Percentiles rank a stretch among this genome's conserved stretches.
Conservation (phyloP, 2,113 vertebrate genomes). For the Puma concolor region DNA sequence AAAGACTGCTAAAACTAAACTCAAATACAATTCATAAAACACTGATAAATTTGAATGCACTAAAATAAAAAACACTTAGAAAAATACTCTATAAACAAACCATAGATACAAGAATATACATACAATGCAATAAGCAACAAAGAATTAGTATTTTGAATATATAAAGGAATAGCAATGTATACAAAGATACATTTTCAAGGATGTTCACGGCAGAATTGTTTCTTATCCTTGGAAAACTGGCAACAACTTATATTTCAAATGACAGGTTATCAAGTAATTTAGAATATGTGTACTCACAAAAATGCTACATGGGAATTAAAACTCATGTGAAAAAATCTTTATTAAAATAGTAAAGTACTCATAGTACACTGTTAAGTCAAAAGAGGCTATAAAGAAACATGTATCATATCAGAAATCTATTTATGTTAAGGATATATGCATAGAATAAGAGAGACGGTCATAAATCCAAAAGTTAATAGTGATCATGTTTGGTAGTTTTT, state of each 20-base stretch:
- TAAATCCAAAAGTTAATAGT: background rate
- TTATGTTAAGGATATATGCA: background rate
- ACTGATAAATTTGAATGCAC: background rate
- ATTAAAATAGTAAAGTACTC: background rate
- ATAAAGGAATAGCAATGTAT: background rate
- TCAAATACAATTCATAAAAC: background rate
- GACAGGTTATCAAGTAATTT: background rate
- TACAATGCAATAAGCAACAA: background rate
- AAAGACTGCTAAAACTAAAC: background rate
- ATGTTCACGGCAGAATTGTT: background rate
- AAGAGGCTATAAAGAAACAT: background rate
- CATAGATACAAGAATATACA: background rate
- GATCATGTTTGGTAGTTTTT: background rate
- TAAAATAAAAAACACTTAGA: background rate
- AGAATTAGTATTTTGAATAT: background rate
- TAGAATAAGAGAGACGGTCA: background rate
- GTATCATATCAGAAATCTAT: background rate
- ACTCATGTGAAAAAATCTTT: background rate
- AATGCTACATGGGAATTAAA: background rate
- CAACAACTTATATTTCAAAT: background rate
- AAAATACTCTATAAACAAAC: background rate
- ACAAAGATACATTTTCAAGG: background rate
- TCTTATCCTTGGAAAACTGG: background rate
- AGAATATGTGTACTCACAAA: slow-evolving; percentile 5
- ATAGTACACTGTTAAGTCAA: background rate